Evolutionary conservation across 2,888 invertebrate genomes (phyloP).

Genomic region (Spisula solida): DNA sequence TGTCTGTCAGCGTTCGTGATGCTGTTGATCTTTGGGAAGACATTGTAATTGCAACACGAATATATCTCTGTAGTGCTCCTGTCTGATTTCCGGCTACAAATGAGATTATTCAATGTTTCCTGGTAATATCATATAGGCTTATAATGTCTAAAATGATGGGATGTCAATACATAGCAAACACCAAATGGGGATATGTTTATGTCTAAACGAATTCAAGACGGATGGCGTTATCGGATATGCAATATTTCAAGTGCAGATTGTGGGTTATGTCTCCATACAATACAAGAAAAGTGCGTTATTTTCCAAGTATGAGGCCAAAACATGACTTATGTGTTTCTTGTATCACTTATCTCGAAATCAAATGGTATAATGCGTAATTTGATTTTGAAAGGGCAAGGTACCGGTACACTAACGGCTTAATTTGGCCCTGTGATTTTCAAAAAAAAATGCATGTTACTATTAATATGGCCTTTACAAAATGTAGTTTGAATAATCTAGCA

Average conservation of each 20-base stretch:
- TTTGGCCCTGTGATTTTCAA: too few species aligned
- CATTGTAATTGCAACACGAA: slow-evolving; percentile 13
- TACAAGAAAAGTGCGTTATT: too few species aligned
- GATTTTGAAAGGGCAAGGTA: too few species aligned
- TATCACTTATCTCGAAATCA: not conserved
- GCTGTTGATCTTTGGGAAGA: slow-evolving; percentile 19
- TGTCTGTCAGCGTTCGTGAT: slow-evolving; percentile 5
- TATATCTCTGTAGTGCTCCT: not conserved
- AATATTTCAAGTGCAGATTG: not conserved
- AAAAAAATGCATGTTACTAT: too few species aligned
- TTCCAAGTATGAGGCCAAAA: not conserved
- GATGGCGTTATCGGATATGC: not conserved
- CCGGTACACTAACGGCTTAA: too few species aligned
- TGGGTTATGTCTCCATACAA: too few species aligned
- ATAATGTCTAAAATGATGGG: slow-evolving; percentile 15
- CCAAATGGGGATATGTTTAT: not conserved
- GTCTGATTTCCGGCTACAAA: slow-evolving; percentile 16
- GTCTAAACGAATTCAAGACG: not conserved
- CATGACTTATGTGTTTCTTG: not conserved
- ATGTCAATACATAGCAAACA: slow-evolving; percentile 6
- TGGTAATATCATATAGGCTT: slow-evolving; percentile 6
- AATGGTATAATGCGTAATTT: not conserved
- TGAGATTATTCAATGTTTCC: slow-evolving; percentile 14
- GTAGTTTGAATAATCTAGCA: too few species aligned
- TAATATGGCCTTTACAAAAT: too few species aligned